Conservation (phyloP, 2,888 invertebrate genomes). For the Eupithecia abbreviata region DNA sequence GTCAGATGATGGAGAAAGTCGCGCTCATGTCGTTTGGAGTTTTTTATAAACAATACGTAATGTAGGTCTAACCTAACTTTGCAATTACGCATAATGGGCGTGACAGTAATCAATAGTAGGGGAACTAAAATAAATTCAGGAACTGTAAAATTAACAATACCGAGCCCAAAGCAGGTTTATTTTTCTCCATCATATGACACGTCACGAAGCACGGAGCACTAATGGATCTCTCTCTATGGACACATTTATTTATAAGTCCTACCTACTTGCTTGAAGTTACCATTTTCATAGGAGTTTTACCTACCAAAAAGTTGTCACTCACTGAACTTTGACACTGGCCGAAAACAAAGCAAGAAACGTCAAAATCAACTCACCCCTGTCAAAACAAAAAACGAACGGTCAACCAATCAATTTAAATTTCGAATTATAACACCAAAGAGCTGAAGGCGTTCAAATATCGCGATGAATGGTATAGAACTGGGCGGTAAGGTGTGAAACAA, state of each 20-base stretch:
- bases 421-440: slow-evolving; percentile 33
- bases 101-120: background rate
- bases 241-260: background rate
- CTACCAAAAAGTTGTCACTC: background rate
- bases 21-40: too few species aligned
- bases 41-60: too few species aligned
- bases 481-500: slow-evolving; percentile 72
- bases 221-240: background rate
- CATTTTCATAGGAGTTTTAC: background rate
- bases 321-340: background rate
- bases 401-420: slow-evolving; percentile 21
- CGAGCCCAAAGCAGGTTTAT: background rate
- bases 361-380: slow-evolving; percentile 25
- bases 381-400: slow-evolving; percentile 23
- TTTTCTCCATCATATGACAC: background rate
- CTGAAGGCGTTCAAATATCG: slow-evolving; percentile 62
- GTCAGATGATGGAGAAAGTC: too few species aligned
- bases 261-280: background rate
- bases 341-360: background rate
- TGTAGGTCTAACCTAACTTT: too few species aligned
- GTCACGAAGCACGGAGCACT: background rate
- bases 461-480: slow-evolving; percentile 65
- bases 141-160: background rate
- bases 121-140: background rate
- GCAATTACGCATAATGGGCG: too few species aligned